These are phyloP conservation scores for Oreonectes daqikongensis DNA, from an alignment of 2,797 vertebrate genomes.

Conservation along the genomic window DNA sequence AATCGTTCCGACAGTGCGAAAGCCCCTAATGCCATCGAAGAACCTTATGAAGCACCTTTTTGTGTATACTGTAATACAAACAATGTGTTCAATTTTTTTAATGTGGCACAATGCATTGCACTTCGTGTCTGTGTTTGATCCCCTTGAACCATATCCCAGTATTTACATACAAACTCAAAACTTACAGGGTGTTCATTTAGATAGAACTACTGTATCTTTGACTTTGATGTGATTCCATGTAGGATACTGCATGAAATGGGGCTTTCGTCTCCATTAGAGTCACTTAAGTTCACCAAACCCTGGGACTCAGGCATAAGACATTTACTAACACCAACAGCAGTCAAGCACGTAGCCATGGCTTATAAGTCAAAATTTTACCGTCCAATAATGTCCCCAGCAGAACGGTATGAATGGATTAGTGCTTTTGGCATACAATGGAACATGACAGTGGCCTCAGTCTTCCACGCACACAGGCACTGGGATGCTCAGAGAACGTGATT, in stretches of 20 bases:
- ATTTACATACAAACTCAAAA: too few relatives aligned
- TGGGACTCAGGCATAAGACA: constrained; percentile 25
- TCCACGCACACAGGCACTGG: constrained; percentile 22
- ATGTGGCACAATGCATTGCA: too few relatives aligned
- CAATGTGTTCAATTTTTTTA: too few relatives aligned
- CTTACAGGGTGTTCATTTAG: too few relatives aligned
- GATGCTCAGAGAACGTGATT: constrained; percentile 19
- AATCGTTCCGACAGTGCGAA: too few relatives aligned
- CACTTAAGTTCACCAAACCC: constrained; percentile 20
- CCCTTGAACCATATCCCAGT: too few relatives aligned
- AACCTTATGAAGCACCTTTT: too few relatives aligned
- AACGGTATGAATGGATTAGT: constrained; percentile 56
- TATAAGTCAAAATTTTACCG: constrained; percentile 44
- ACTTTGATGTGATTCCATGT: background rate
- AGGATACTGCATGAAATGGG: background rate
- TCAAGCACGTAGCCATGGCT: constrained; percentile 36
- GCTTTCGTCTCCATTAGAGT: background rate
- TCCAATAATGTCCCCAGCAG: constrained; percentile 52
- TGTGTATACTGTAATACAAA: too few relatives aligned
- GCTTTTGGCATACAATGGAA: constrained; percentile 37
- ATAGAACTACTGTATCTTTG: too few relatives aligned
- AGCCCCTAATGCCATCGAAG: too few relatives aligned
- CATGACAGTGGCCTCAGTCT: constrained; percentile 56
- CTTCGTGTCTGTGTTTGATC: too few relatives aligned
- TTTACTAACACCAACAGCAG: constrained; percentile 38